These are phyloP conservation scores for Drosophila peninsularis DNA, from an alignment of 2,888 invertebrate species.

Conservation along the genomic window DNA sequence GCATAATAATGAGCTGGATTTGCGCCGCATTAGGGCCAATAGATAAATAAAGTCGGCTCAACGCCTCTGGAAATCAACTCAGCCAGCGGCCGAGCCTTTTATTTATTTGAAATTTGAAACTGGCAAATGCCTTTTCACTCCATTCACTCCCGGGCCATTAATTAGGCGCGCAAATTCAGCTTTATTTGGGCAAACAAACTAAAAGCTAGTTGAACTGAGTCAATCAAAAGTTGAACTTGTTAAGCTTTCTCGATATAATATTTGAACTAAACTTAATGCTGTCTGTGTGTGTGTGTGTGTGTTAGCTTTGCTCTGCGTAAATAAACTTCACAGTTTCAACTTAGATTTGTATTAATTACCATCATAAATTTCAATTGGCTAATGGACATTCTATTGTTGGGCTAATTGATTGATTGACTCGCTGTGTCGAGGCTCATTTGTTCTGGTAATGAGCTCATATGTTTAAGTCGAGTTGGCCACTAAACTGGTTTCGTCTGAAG, in stretches of 20 bases:
- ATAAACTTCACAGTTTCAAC: background rate
- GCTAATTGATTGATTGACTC: conserved; percentile 38
- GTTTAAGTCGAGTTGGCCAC: background rate
- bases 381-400: conserved; percentile 11
- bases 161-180: conserved; percentile 46
- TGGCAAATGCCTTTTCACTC: conserved; percentile 25
- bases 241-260: background rate
- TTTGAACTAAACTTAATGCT: background rate
- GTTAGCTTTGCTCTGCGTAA: background rate
- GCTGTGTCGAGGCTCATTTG: conserved; percentile 12
- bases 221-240: conserved; percentile 10
- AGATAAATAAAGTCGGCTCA: conserved; percentile 27
- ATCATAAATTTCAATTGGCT: conserved; percentile 46
- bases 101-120: conserved; percentile 62
- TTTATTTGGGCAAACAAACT: conserved; percentile 36
- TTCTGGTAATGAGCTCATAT: conserved; percentile 2
- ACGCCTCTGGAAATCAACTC: conserved; percentile 27
- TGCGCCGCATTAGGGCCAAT: background rate
- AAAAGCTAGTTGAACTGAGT: conserved; percentile 21
- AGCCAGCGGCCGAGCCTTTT: background rate
- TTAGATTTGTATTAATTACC: conserved; percentile 10
- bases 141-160: conserved; percentile 52
- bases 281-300: background rate
- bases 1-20: conserved; percentile 26
- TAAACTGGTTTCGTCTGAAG: background rate